Conservation (phyloP, 2,113 vertebrate species). For the Entomyzon cyanotis region DNA sequence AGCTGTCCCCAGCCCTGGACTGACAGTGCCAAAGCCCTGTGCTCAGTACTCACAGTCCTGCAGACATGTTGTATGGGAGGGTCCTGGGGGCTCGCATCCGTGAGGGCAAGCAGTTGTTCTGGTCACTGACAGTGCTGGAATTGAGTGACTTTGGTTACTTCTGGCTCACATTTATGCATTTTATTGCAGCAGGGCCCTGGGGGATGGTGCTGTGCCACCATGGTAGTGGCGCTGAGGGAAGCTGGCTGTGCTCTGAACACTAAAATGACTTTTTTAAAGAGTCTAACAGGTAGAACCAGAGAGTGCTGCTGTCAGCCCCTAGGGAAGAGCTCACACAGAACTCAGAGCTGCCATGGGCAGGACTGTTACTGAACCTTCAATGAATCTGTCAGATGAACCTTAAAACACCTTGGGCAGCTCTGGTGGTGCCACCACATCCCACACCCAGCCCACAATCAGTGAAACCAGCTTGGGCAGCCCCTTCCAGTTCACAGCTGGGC, state of each 20-base stretch:
- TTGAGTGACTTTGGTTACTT: not conserved
- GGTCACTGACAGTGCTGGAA: not conserved
- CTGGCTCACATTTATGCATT: not conserved
- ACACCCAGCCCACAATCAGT: not conserved
- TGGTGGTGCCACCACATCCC: not conserved
- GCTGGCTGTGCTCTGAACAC: not conserved
- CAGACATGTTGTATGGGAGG: rapidly evolving
- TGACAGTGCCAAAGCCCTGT: not conserved
- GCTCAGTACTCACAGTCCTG: slow-evolving; percentile 1
- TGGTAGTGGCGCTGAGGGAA: not conserved
- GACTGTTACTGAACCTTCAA: not conserved
- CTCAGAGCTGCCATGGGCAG: not conserved
- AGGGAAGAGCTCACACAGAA: not conserved
- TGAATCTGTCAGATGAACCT: not conserved
- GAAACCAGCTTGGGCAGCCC: not conserved
- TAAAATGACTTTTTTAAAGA: not conserved
- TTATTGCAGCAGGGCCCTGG: not conserved
- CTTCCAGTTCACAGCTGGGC: not conserved
- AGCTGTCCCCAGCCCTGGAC: not conserved
- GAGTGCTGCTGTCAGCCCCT: not conserved
- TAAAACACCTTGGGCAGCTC: not conserved
- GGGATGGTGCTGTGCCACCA: not conserved
- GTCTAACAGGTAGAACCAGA: not conserved
- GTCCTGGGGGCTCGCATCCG: not conserved
- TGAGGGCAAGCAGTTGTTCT: not conserved